Percentiles rank a stretch among this genome's conserved stretches.
phyloP scores from a whole-genome alignment of 2,888 invertebrate species.

The Tinea semifulvella region DNA sequence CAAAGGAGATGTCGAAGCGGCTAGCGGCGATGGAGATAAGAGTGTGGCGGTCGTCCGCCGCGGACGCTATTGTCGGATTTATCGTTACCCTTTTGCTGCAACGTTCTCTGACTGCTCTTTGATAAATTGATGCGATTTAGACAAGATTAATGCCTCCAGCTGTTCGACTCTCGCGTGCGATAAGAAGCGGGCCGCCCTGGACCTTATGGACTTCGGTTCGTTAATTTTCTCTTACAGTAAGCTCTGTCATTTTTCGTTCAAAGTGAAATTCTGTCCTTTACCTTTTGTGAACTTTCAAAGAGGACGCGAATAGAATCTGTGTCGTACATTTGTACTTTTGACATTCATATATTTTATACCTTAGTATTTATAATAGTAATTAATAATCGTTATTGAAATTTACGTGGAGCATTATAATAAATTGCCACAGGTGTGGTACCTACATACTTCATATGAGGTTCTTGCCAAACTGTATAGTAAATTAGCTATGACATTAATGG shows the following conservation, averaged over 20 bases:
- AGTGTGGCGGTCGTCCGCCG: slow-evolving; percentile 1
- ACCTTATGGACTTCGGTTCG: slow-evolving; percentile 9
- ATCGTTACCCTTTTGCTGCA: slow-evolving; percentile 15
- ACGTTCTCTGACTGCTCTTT: slow-evolving; percentile 18
- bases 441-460: neutral
- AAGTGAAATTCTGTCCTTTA: neutral
- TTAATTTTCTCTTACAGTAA: slow-evolving; percentile 9
- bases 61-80: slow-evolving; percentile 15
- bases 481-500: neutral
- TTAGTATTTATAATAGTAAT: neutral
- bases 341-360: no score
- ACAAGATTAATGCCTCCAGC: slow-evolving; percentile 32
- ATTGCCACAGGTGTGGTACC: neutral
- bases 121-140: slow-evolving; percentile 35
- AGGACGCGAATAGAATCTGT: neutral
- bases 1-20: slow-evolving; percentile 12
- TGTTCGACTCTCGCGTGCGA: slow-evolving; percentile 13
- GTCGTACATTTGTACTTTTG: no score
- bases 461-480: neutral
- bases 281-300: slow-evolving; percentile 3
- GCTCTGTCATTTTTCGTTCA: neutral
- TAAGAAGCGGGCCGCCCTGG: slow-evolving; percentile 2
- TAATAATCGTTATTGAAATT: neutral
- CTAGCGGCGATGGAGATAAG: slow-evolving; percentile 13
- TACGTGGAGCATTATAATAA: neutral